Evolutionary conservation across 2,113 vertebrate species (phyloP).

Genomic region (Nymphicus hollandicus): DNA sequence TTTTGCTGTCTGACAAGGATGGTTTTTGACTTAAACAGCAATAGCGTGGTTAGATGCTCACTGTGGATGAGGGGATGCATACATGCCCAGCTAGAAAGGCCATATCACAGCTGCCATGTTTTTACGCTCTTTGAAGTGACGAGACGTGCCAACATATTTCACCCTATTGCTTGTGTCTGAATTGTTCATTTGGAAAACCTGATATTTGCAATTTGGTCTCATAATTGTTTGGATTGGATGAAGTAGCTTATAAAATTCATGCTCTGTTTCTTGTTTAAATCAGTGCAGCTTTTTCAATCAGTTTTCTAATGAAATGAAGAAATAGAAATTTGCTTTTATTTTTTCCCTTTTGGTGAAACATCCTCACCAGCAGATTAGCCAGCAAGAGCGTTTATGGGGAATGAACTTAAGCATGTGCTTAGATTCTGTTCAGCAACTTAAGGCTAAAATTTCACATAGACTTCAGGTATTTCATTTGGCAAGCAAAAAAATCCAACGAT

Average conservation of each 20-base stretch:
- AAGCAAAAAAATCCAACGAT: not conserved
- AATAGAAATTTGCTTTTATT: not conserved
- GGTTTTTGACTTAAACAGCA: not conserved
- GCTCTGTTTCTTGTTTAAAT: conserved; percentile 15
- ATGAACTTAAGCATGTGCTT: not conserved
- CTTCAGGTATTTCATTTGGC: not conserved
- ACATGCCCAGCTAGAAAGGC: not conserved
- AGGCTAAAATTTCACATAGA: not conserved
- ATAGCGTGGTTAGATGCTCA: not conserved
- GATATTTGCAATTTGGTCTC: conserved; percentile 1
- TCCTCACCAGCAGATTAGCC: not conserved
- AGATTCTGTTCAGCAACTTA: not conserved
- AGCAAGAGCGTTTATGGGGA: not conserved
- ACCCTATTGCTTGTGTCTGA: not conserved
- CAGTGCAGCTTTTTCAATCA: not conserved
- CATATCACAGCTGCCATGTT: not conserved
- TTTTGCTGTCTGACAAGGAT: not conserved
- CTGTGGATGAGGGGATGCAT: not conserved
- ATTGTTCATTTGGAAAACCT: conserved; percentile 39
- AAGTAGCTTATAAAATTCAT: not conserved
- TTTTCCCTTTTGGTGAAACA: not conserved
- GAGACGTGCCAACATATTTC: not conserved
- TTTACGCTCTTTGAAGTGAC: not conserved
- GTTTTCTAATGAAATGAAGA: conserved; percentile 1
- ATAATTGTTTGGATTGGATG: conserved; percentile 7